Evolutionary conservation across 2,888 invertebrate species (phyloP).

Genomic region (Linnaemya vulpina): DNA sequence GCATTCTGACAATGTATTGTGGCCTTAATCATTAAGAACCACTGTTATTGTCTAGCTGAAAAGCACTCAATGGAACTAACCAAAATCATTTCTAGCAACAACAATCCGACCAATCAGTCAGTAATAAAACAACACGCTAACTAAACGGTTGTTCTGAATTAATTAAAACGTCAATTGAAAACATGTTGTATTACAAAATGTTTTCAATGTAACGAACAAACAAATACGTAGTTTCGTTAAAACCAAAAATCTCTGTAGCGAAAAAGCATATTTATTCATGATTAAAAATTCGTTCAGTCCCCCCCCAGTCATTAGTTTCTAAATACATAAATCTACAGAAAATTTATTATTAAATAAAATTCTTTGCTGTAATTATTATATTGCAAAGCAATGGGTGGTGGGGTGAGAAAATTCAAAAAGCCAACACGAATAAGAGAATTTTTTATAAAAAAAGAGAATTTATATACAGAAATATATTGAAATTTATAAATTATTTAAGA

Average conservation of each 20-base stretch:
- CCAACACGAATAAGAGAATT: not conserved
- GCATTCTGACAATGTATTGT: too few species aligned
- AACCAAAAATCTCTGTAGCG: constrained; percentile 37
- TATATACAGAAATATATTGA: not conserved
- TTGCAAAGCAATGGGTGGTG: not conserved
- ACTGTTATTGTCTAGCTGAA: constrained; percentile 60
- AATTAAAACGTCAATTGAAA: constrained; percentile 14
- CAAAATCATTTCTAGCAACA: constrained; percentile 46
- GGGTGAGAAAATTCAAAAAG: not conserved
- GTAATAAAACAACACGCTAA: constrained; percentile 69
- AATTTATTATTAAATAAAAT: not conserved
- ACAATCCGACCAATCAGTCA: constrained; percentile 49
- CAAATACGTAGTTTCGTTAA: constrained; percentile 24
- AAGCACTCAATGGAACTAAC: constrained; percentile 56
- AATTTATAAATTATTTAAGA: not conserved
- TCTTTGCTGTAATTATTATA: not conserved
- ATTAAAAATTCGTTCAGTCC: constrained; percentile 6
- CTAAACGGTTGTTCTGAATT: constrained; percentile 60
- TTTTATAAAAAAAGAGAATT: not conserved
- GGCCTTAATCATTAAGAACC: constrained; percentile 54
- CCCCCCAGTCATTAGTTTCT: constrained; percentile 24
- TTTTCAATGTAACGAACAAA: constrained; percentile 45
- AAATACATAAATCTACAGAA: not conserved
- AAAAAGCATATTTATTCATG: not conserved
- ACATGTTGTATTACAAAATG: constrained; percentile 29